phyloP scores from a whole-genome alignment of 2,888 invertebrate genomes.

The Heterodera filipjevi region DNA sequence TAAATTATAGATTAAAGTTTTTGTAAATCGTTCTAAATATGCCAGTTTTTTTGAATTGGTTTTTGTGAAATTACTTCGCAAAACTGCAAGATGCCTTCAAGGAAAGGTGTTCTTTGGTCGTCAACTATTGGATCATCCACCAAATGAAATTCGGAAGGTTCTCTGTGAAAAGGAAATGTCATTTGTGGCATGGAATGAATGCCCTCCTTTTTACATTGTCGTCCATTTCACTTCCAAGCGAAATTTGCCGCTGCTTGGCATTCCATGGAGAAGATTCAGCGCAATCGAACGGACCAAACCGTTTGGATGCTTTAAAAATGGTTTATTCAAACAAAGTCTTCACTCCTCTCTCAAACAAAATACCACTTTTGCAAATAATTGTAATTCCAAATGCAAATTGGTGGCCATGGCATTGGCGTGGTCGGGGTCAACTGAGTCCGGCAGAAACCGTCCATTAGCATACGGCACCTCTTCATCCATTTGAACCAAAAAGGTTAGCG shows the following conservation, averaged over 20 bases:
- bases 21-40: no score
- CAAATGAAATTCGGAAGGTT: constrained; percentile 16
- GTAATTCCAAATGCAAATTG: constrained; percentile 51
- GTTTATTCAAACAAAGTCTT: not conserved
- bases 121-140: not conserved
- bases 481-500: constrained; percentile 44
- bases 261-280: constrained; percentile 32
- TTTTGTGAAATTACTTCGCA: not conserved
- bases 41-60: no score
- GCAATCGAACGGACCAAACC: constrained; percentile 34
- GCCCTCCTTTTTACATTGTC: constrained; percentile 24
- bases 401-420: constrained; percentile 52
- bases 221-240: constrained; percentile 40
- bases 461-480: constrained; percentile 52
- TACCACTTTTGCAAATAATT: constrained; percentile 12
- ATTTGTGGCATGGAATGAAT: not conserved
- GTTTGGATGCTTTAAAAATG: constrained; percentile 39
- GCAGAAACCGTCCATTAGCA: constrained; percentile 51
- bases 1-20: not conserved
- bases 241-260: constrained; percentile 33
- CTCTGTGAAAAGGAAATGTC: not conserved
- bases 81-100: not conserved
- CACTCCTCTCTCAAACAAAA: no score
- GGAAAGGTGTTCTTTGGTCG: not conserved
- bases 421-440: constrained; percentile 61